Base-by-base conservation (phyloP, 2,113 vertebrate genomes). In the Excalfactoria chinensis region DNA sequence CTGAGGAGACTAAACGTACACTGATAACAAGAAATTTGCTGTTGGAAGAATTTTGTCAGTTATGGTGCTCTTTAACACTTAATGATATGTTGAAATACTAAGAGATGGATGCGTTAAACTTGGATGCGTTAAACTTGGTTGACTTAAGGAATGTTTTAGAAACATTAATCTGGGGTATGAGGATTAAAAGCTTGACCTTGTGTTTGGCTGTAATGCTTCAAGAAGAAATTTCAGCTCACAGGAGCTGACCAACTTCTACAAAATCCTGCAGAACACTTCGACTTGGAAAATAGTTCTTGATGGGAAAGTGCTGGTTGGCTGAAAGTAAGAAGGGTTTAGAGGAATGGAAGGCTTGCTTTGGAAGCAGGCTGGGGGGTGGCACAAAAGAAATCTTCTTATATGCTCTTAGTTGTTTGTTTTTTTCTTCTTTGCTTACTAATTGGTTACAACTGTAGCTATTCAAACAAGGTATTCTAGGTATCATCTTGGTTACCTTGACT, bases 141-240 rank as follows among this genome's bases (percentile, higher is more conserved):
- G 89, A 48, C 51, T 73, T 58, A 63, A 66, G 28, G 21, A 74
- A 8, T 1, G 4, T 71, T 74, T 60, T 15, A 44, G 48, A 51
- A 43, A 25, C 22, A 5, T 92, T 90, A 32, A n/a, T 87, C 28
- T 89, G 43, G 8, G n/a, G 76, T 60, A 83, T 63, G 4, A 68
- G 55, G 89, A 73, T 55, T 92, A 62, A 94, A 89, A 76, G 80
- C 32, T 85, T 83, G 74, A 80, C 28, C 25, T 83, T 85, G 8
- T 30, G 13, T 70, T 76, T 55, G 49, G 41, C 18, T 86, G 32
- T 53, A 66, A 40, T 91, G 23, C 43, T 71, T 94, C 32, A 70
- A 77, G 83, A 62, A 58, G 41, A 84, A 62, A 8, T 67, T 82
- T 67, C 14, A 28, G 26, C 72, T 67, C 26, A 2, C 34, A 76